Conservation (phyloP, 2,113 vertebrate species). For the Etia nguti region DNA sequence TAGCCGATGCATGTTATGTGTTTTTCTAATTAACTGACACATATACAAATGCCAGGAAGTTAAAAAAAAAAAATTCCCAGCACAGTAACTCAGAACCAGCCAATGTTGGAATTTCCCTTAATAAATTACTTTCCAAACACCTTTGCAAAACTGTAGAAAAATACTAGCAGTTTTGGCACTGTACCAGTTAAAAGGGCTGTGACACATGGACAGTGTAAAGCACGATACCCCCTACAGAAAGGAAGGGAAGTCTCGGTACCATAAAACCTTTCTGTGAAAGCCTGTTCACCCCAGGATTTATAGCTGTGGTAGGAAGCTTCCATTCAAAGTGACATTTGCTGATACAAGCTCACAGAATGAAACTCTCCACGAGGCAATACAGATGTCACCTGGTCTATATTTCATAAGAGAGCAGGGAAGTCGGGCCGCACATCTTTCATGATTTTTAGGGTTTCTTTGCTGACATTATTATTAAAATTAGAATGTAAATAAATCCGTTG, state of each 20-base stretch:
- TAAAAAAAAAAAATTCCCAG: rapidly evolving
- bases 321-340: constrained; percentile 65
- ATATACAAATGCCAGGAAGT: background rate
- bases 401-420: background rate
- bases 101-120: background rate
- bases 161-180: constrained; percentile 37
- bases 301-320: constrained; percentile 55
- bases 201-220: constrained; percentile 67
- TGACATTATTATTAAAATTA: background rate
- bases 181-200: constrained; percentile 60
- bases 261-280: constrained; percentile 70
- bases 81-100: background rate
- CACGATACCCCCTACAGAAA: constrained; percentile 69
- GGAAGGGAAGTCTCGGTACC: constrained; percentile 72
- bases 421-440: background rate
- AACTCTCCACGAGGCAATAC: constrained; percentile 15
- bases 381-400: constrained; percentile 18
- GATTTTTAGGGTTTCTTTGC: background rate
- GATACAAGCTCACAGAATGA: constrained; percentile 38
- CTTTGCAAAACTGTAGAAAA: background rate
- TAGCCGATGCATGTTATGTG: background rate
- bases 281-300: constrained; percentile 72
- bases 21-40: background rate
- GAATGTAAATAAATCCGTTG: background rate
- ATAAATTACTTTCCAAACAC: background rate